Evolutionary conservation across 2,113 vertebrate genomes (phyloP).

Genomic region (Pseudopipra pipra): DNA sequence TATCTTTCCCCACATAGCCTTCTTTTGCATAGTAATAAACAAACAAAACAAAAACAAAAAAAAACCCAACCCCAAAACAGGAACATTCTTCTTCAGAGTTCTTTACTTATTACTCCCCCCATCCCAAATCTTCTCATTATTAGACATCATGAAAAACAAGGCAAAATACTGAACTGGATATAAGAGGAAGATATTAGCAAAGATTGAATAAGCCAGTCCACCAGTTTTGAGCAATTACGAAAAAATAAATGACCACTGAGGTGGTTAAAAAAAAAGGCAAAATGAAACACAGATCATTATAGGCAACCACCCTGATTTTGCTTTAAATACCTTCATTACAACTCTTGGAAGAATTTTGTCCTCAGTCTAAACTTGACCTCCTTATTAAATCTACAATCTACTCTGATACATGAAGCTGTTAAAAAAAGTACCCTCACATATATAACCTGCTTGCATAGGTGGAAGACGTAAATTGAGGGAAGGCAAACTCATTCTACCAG

Average conservation of each 20-base stretch:
- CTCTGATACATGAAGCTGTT: neutral
- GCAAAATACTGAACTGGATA: neutral
- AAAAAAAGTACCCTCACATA: neutral
- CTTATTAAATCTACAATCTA: neutral
- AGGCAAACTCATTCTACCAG: neutral
- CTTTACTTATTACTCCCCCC: neutral
- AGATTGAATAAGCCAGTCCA: neutral
- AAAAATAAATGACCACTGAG: neutral
- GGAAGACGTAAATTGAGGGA: neutral
- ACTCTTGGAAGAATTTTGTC: neutral
- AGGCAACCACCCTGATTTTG: neutral
- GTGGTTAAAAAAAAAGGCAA: neutral
- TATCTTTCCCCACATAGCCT: neutral
- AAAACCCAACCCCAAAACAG: neutral
- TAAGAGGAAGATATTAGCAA: neutral
- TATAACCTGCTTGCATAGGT: neutral
- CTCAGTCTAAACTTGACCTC: neutral
- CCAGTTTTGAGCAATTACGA: neutral
- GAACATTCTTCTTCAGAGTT: neutral
- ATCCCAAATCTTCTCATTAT: neutral
- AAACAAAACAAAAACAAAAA: neutral
- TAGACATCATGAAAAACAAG: neutral
- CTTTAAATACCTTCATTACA: neutral
- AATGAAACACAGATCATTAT: neutral
- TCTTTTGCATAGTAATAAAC: neutral